Percentiles rank a stretch among this genome's conserved stretches.
Conservation (phyloP, 2,888 invertebrate species). For the Drosophila nr. perissopoda region DNA sequence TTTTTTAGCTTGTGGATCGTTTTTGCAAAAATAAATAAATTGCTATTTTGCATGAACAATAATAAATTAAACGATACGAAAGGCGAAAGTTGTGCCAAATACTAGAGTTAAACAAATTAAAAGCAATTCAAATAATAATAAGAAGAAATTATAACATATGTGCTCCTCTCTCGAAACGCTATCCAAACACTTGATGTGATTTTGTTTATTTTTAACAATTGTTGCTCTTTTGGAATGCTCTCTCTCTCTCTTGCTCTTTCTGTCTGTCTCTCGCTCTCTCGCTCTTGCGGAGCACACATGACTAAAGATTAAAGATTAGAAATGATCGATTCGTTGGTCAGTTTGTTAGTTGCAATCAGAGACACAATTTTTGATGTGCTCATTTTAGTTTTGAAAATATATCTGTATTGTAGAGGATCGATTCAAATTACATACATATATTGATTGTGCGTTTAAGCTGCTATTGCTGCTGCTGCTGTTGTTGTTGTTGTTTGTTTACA, state of each 20-base stretch:
- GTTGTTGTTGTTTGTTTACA: slow-evolving; percentile 32
- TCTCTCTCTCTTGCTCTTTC: not conserved
- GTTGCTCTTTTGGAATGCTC: slow-evolving; percentile 28
- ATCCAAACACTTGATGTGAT: slow-evolving; percentile 25
- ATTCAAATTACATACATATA: slow-evolving; percentile 7
- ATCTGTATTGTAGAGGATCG: slow-evolving; percentile 20
- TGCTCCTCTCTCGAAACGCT: slow-evolving; percentile 26
- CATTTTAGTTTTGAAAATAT: slow-evolving; percentile 6
- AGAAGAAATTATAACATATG: slow-evolving; percentile 22
- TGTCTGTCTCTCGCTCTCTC: not conserved
- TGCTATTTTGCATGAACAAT: slow-evolving; percentile 27
- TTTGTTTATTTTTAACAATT: slow-evolving; percentile 3
- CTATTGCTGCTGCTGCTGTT: slow-evolving; percentile 13
- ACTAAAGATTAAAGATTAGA: slow-evolving; percentile 26
- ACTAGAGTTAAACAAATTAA: slow-evolving; percentile 33
- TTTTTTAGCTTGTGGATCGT: slow-evolving; percentile 19
- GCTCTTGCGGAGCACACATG: slow-evolving; percentile 29
- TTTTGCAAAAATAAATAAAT: slow-evolving; percentile 42
- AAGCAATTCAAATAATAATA: slow-evolving; percentile 19
- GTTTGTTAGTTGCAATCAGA: slow-evolving; percentile 43
- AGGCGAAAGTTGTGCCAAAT: slow-evolving; percentile 20
- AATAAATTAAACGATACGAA: slow-evolving; percentile 34
- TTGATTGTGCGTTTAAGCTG: slow-evolving; percentile 51
- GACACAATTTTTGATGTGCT: slow-evolving; percentile 51
- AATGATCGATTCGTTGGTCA: slow-evolving; percentile 49